These are phyloP conservation scores for Phocoena phocoena DNA, from an alignment of 2,113 vertebrate species.

Conservation along the genomic window DNA sequence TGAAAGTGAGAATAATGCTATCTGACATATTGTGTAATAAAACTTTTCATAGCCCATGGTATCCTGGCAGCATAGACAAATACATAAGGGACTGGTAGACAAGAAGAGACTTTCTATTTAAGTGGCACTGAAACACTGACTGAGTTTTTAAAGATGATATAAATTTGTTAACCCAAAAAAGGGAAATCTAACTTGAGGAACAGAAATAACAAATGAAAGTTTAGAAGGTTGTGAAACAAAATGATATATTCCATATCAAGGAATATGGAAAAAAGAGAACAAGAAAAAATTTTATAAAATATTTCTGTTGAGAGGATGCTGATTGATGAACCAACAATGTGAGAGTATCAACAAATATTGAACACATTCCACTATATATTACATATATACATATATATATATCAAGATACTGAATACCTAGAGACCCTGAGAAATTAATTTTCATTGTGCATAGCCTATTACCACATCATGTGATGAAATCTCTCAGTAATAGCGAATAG, in stretches of 20 bases:
- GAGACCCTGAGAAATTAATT: not conserved
- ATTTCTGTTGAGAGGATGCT: not conserved
- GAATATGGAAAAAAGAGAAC: not conserved
- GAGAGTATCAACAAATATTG: not conserved
- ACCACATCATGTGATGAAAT: not conserved
- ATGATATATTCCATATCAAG: not conserved
- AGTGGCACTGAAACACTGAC: not conserved
- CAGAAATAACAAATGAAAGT: not conserved
- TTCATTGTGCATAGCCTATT: not conserved
- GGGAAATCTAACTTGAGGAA: not conserved
- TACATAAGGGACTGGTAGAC: not conserved
- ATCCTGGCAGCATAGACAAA: not conserved
- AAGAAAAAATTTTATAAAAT: not conserved
- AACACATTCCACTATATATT: not conserved
- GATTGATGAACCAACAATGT: not conserved
- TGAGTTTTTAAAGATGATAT: not conserved
- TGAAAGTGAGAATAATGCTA: not conserved
- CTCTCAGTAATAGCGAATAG: not conserved
- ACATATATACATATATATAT: not conserved
- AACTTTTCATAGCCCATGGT: fast-evolving
- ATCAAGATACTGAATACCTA: not conserved
- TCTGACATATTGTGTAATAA: not conserved
- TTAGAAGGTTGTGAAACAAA: not conserved
- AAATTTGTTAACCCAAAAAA: not conserved
- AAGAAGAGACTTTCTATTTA: not conserved